A percentile compares a stretch with the other conserved stretches of the same genome.
Conservation (phyloP, 2,797 vertebrate genomes). For the Zalophus californianus region DNA sequence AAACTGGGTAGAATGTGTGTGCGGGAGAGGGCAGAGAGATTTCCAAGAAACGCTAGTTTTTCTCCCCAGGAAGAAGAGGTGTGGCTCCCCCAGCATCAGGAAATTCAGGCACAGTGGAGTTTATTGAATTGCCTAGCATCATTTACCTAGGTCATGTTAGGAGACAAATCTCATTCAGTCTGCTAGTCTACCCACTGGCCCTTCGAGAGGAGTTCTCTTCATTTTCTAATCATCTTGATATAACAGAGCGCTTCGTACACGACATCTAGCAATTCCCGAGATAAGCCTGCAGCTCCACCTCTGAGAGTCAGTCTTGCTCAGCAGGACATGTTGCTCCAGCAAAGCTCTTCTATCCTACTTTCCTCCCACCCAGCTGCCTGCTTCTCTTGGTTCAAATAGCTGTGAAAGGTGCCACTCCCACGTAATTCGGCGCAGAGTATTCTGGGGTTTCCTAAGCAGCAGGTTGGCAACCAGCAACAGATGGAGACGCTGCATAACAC, state of each 20-base stretch:
- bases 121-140: not conserved
- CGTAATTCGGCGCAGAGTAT: slow-evolving; percentile 48
- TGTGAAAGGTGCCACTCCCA: slow-evolving; percentile 73
- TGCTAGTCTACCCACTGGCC: not conserved
- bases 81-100: not conserved
- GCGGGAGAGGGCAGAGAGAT: not conserved
- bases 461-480: slow-evolving; percentile 73
- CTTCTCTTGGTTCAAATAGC: slow-evolving; percentile 58
- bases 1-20: not conserved
- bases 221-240: not conserved
- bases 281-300: not conserved
- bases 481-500: slow-evolving; percentile 53
- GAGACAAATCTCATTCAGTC: slow-evolving; percentile 1
- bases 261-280: not conserved
- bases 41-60: not conserved
- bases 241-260: not conserved
- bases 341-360: not conserved
- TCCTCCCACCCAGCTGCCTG: slow-evolving; percentile 77
- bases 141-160: not conserved
- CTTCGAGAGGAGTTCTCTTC: not conserved
- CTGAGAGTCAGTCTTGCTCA: not conserved
- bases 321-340: not conserved
- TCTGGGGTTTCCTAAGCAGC: slow-evolving; percentile 68
- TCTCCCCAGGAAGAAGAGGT: not conserved
- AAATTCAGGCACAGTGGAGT: not conserved